These are phyloP conservation scores for Anisognathus igniventris DNA, from an alignment of 2,797 vertebrate species.

Conservation along the genomic window DNA sequence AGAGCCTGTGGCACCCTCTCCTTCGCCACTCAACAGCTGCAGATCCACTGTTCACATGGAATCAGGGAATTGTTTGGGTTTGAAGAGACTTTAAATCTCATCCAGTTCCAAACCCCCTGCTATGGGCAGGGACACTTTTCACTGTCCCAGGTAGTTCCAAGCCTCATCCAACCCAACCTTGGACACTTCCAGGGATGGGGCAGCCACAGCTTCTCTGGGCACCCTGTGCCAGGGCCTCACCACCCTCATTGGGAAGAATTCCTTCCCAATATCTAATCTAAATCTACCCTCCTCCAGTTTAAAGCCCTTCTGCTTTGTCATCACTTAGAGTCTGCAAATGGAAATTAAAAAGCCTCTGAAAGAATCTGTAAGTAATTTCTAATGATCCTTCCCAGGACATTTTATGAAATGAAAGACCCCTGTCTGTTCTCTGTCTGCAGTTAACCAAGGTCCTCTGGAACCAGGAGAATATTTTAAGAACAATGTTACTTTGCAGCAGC, in stretches of 20 bases:
- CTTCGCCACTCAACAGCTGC: neutral
- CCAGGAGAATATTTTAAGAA: conserved; percentile 38
- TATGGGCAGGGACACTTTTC: neutral
- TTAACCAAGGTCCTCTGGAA: conserved; percentile 35
- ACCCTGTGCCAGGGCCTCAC: neutral
- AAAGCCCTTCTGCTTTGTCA: neutral
- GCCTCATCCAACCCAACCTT: accelerated
- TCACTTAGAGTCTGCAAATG: neutral
- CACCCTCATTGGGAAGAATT: neutral
- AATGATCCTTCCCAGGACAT: neutral
- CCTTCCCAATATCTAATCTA: neutral
- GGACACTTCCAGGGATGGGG: neutral
- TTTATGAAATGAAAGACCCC: neutral
- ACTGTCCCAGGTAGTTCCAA: accelerated
- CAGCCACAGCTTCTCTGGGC: neutral
- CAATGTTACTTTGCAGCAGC: neutral
- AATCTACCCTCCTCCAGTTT: neutral
- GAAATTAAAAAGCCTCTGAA: neutral
- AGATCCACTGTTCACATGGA: neutral
- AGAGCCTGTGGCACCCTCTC: neutral
- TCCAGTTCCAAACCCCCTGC: neutral
- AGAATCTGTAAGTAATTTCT: conserved; percentile 20
- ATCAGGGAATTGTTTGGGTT: neutral
- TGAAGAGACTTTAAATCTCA: neutral
- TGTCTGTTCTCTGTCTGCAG: neutral